Evolutionary conservation across 2,888 invertebrate genomes (phyloP).

Genomic region (Diarsia mendica): DNA sequence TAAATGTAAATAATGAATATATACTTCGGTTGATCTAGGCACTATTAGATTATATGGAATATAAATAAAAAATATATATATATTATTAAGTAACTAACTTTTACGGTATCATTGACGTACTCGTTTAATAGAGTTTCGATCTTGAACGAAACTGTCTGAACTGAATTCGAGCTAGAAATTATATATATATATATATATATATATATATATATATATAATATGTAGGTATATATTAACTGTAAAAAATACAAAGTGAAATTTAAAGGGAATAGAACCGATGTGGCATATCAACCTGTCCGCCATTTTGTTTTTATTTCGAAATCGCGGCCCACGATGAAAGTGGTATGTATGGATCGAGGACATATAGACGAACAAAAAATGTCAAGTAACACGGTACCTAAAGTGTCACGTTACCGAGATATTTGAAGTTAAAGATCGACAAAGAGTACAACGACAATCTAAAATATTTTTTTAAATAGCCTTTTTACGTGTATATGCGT

Average conservation of each 20-base stretch:
- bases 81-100: background rate
- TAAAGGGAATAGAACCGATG: no score
- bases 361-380: no score
- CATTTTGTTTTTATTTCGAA: no score
- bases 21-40: constrained; percentile 4
- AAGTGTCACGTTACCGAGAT: no score
- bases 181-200: background rate
- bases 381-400: no score
- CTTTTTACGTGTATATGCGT: no score
- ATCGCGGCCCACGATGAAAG: no score
- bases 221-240: background rate
- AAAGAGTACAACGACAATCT: no score
- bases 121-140: background rate
- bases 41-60: constrained; percentile 12
- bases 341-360: no score
- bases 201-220: background rate
- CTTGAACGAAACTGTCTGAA: background rate
- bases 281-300: no score
- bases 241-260: background rate
- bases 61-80: background rate
- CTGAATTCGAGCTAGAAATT: background rate
- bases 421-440: no score
- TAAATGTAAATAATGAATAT: background rate
- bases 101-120: background rate
- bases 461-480: no score